Evolutionary conservation across 2,888 invertebrate species (phyloP).

Genomic region (Cryptus armator): DNA sequence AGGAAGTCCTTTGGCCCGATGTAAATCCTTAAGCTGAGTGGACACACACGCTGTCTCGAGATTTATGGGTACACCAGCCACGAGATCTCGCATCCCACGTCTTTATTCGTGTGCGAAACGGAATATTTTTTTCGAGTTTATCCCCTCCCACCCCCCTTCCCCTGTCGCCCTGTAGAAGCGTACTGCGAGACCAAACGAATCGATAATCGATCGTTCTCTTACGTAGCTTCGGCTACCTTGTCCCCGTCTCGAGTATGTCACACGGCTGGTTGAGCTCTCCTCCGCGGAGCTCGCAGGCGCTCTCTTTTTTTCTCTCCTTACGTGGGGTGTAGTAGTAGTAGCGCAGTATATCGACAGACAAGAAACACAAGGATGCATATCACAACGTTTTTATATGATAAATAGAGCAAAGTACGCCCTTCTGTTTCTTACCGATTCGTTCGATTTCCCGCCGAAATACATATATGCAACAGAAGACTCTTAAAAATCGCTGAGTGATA

Average conservation of each 20-base stretch:
- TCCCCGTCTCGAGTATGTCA: not conserved
- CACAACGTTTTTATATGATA: too few relatives aligned
- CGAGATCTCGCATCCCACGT: slow-evolving; percentile 48
- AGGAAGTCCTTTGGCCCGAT: slow-evolving; percentile 38
- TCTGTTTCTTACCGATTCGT: too few relatives aligned
- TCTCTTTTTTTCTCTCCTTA: slow-evolving; percentile 3
- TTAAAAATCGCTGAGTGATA: slow-evolving; percentile 30
- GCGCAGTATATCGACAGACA: not conserved
- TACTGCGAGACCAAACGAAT: not conserved
- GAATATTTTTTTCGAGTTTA: slow-evolving; percentile 21
- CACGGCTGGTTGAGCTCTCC: slow-evolving; percentile 15
- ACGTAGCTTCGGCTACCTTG: slow-evolving; percentile 18
- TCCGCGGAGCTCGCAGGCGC: not conserved
- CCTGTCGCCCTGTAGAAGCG: not conserved
- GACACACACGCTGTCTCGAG: slow-evolving; percentile 36
- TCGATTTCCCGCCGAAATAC: not conserved
- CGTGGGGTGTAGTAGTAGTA: not conserved
- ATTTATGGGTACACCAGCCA: slow-evolving; percentile 32
- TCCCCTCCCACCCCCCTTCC: not conserved
- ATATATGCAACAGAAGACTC: not conserved
- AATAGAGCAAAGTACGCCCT: too few relatives aligned
- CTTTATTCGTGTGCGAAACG: slow-evolving; percentile 37
- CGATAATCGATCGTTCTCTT: slow-evolving; percentile 36
- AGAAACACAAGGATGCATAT: not conserved
- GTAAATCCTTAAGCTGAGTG: slow-evolving; percentile 28